These are phyloP conservation scores for Gymnothorax javanicus DNA, from an alignment of 2,797 vertebrate genomes.

Conservation along the genomic window DNA sequence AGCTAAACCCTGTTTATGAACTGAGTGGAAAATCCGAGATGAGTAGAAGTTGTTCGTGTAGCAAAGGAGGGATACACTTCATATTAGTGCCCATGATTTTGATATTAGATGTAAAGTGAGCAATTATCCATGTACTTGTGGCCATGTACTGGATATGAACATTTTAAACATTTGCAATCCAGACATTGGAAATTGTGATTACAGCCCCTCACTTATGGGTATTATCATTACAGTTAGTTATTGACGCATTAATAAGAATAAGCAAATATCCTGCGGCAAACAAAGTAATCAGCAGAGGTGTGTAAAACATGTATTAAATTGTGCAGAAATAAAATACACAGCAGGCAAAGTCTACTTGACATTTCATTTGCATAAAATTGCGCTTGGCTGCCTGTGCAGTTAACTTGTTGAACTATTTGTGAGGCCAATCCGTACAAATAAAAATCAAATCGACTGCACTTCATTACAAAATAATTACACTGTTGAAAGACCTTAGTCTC, in stretches of 20 bases:
- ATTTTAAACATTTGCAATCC: background rate
- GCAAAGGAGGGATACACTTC: no score
- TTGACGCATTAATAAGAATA: background rate
- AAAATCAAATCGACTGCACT: background rate
- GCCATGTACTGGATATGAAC: no score
- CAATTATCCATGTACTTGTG: no score
- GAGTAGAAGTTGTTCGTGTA: no score
- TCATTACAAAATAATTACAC: slow-evolving; percentile 10
- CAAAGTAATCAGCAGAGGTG: slow-evolving; percentile 3
- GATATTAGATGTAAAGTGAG: no score
- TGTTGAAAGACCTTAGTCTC: background rate
- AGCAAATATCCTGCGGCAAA: background rate
- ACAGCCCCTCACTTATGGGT: background rate
- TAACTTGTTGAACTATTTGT: background rate
- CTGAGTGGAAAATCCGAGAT: no score
- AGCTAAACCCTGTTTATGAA: no score
- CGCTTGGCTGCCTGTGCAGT: background rate
- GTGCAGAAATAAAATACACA: background rate
- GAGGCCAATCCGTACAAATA: background rate
- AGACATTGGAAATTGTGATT: background rate
- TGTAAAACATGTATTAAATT: background rate
- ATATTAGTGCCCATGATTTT: no score
- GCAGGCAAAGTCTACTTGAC: background rate
- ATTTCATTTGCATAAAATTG: slow-evolving; percentile 8
- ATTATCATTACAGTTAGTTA: background rate